Conservation (phyloP, 2,113 vertebrate genomes). For the Antechinus flavipes region DNA sequence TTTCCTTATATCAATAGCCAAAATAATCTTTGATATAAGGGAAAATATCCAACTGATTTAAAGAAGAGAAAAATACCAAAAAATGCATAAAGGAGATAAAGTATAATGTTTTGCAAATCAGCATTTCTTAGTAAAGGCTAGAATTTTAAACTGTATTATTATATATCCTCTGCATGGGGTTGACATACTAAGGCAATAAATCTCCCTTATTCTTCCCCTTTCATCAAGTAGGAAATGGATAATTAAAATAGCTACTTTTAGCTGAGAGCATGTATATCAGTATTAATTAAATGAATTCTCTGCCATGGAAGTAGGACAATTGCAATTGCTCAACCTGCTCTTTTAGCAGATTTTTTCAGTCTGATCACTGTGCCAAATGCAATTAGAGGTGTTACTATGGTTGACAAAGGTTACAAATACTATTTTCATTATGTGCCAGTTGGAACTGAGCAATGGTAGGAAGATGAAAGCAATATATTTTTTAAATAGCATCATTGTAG, state of each 20-base stretch:
- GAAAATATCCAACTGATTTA: neutral
- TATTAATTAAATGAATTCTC: neutral
- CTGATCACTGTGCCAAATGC: neutral
- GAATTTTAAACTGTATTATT: neutral
- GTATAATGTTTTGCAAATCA: neutral
- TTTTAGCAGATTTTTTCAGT: neutral
- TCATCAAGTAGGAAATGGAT: neutral
- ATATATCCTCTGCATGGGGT: neutral
- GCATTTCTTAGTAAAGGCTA: neutral
- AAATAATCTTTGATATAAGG: neutral
- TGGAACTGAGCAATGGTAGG: neutral
- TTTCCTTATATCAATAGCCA: neutral
- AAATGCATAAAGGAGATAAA: neutral
- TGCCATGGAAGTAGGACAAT: neutral
- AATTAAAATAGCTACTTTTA: neutral
- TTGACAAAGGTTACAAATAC: neutral
- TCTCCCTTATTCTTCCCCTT: neutral
- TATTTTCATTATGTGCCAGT: neutral
- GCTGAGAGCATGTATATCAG: neutral
- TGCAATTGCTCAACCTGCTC: neutral
- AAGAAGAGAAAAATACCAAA: neutral
- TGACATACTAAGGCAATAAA: slow-evolving; percentile 32
- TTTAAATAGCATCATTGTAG: neutral
- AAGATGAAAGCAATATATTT: neutral
- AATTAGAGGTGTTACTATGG: neutral